Base-by-base conservation (phyloP, 2,797 vertebrate genomes). In the Arctocebus calabarensis region DNA sequence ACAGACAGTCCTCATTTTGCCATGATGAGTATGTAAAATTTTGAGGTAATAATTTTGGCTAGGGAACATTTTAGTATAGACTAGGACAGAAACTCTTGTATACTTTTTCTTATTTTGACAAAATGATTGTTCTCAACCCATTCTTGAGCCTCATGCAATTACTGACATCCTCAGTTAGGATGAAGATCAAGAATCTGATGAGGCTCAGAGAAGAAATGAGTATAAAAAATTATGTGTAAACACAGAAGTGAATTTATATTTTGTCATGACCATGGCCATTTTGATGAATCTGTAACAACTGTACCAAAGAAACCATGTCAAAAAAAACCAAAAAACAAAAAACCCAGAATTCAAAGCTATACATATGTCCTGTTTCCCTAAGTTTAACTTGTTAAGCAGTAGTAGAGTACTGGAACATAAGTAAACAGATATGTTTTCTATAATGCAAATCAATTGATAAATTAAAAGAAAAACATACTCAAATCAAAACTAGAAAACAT, bases 401-500 rank as follows among this genome's bases (percentile, higher is more conserved):
- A 62, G 10, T 25, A 86, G 14, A 4, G n/a, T 32, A 57, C 71
- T 68, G 25, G 6, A 34, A 61, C 40, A 57, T 57, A 91, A n/a
- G 70, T 55, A 77, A 29, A 45, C 48, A 84, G 32, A n/a, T 62
- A 37, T 19, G 37, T 45, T 77, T 29, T 94, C 37, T 48, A 57
- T 68, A 84, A 68, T 55, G 43, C 43, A 89, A 81, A 82, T 25
- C 34, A 88, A 2, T 84, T 88, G 91, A 37, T 91, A 70, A 68
- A 37, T 52, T 14, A 20, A 94, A 84, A 90, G 17, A 4, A 57
- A 90, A 93, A 64, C 52, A 55, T 86, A 52, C 45, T 88, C 88
- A 9, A 95, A 87, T 87, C 87, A 81, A 95, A 95, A 85, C 45
- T 59, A 90, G 25, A 61, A 90, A 64, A 59, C 71, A 73, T 78